A percentile compares a stretch with the other conserved stretches of the same genome.
These are phyloP conservation scores for Trachelus tabidus DNA, from an alignment of 2,888 invertebrate genomes.

Conservation along the genomic window DNA sequence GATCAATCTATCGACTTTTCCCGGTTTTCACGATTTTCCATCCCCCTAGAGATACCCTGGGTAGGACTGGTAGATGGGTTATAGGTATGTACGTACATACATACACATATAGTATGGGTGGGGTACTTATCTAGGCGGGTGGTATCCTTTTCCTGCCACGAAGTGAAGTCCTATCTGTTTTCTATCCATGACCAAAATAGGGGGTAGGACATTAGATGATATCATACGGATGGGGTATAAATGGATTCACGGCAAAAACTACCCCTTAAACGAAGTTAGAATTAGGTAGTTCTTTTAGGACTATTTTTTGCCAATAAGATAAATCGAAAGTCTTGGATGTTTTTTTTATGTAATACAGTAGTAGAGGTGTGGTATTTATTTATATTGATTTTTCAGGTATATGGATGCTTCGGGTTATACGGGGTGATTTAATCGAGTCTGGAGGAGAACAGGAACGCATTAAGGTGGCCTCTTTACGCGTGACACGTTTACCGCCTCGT, in stretches of 20 bases:
- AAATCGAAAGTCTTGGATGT: not conserved
- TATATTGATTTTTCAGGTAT: not conserved
- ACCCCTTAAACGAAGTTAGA: not conserved
- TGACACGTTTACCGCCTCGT: not conserved
- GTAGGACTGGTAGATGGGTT: not conserved
- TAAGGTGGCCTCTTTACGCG: not conserved
- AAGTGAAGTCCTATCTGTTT: not conserved
- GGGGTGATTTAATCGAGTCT: not conserved
- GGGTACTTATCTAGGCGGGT: not conserved
- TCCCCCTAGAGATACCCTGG: not conserved
- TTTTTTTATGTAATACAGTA: not conserved
- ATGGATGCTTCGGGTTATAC: not conserved
- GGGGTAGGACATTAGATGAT: not conserved
- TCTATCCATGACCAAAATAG: not conserved
- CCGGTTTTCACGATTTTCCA: not conserved
- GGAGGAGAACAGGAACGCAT: not conserved
- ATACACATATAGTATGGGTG: not conserved
- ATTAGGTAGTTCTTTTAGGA: not conserved
- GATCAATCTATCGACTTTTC: not conserved
- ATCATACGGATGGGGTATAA: not conserved
- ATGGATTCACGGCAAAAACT: not conserved
- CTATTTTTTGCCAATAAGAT: not conserved
- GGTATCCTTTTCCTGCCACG: not conserved
- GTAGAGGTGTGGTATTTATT: not conserved
- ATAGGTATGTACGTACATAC: not conserved